Evolutionary conservation across 1,140 invertebrate genomes (phyloP), one percentile per base, ranked within the genome.

Genomic region (Drosophila setifemur): DNA sequence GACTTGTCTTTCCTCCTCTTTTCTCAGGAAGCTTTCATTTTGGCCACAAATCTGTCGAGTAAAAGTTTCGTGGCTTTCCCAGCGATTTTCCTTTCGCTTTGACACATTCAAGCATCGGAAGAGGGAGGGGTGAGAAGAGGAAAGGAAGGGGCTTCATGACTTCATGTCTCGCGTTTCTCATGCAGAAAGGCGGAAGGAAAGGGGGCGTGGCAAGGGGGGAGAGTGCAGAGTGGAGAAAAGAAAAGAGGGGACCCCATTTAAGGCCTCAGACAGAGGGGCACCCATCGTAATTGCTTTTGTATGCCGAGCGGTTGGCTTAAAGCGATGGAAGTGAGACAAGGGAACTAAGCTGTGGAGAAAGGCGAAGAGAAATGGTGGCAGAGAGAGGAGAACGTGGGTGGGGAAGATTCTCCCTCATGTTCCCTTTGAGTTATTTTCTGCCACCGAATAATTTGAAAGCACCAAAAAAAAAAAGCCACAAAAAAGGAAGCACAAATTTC

Each of bases 231-330:
- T 16, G 8, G 25, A 4, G 2, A n/a, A 8, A 4, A 14, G 33
- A 16, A 23, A 23, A 3, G 21, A 3, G n/a, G 5, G 21, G 21
- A 23, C 45, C 21, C 54, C 58, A 19, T 23, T 64, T 39, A 47
- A 39, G 11, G 23, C 40, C 54, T 9, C 26, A 26, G 40, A 23
- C 53, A 52, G 33, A 11, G 47, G 28, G 53, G 45, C 45, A 61
- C 53, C 47, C 54, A 58, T 69, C 64, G 66, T 75, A 76, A 76
- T 76, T 76, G 73, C 73, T 76, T 76, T 76, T 76, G 52, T 76
- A 52, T 70, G 73, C 73, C 35, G 55, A 70, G 55, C 63, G 49
- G 28, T 70, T 70, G 69, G 54, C 66, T 72, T 52, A 61, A 31
- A 45, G 45, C 47, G 37, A 45, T 45, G 29, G 50, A 44, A 39